Evolutionary conservation across 2,113 vertebrate species (phyloP).

Genomic region (Ciconia maguari): DNA sequence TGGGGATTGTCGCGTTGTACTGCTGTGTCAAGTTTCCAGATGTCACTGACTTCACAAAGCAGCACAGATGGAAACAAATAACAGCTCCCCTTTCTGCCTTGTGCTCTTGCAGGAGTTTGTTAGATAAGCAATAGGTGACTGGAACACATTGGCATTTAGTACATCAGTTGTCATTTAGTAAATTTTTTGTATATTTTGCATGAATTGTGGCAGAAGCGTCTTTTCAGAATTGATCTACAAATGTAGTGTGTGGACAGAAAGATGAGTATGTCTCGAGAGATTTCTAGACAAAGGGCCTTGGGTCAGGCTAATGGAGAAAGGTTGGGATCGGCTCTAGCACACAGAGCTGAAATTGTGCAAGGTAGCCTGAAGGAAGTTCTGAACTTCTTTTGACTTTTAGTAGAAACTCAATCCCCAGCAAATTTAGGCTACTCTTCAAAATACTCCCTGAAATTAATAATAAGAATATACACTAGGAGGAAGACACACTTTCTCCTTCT

Average conservation of each 20-base stretch:
- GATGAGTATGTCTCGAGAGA: not conserved
- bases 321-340: not conserved
- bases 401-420: not conserved
- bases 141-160: not conserved
- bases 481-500: not conserved
- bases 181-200: not conserved
- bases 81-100: not conserved
- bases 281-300: not conserved
- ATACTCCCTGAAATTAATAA: not conserved
- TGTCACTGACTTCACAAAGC: not conserved
- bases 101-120: not conserved
- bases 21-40: not conserved
- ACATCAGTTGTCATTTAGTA: not conserved
- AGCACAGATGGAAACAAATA: not conserved
- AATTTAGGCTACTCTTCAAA: not conserved
- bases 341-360: not conserved
- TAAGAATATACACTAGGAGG: not conserved
- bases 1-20: not conserved
- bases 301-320: not conserved
- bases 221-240: not conserved
- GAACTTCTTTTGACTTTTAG: not conserved
- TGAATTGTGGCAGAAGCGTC: not conserved
- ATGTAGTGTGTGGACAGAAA: not conserved
- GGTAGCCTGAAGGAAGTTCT: not conserved
- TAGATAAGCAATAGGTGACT: not conserved